Evolutionary conservation across 2,888 invertebrate genomes (phyloP).

Genomic region (Drepanosiphum platanoidis): DNA sequence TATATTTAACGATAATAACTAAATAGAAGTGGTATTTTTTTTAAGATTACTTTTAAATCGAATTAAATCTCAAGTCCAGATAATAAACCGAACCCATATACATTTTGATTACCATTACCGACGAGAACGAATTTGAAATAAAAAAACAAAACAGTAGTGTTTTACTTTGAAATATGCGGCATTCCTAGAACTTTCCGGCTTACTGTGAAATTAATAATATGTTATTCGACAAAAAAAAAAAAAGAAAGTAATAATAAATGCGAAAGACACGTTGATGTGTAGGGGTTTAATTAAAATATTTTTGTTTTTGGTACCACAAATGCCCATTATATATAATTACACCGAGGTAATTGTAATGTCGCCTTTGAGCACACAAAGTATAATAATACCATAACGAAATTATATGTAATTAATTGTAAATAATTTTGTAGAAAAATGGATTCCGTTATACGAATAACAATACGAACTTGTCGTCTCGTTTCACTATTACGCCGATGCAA

Average conservation of each 20-base stretch:
- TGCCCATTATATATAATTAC: background rate
- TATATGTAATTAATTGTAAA: too few relatives aligned
- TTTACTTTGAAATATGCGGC: background rate
- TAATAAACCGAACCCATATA: background rate
- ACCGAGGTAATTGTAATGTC: background rate
- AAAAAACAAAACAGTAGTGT: background rate
- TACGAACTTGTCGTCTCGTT: too few relatives aligned
- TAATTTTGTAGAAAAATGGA: too few relatives aligned
- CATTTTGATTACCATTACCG: background rate
- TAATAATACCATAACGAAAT: too few relatives aligned
- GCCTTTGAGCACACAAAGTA: background rate
- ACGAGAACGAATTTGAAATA: background rate
- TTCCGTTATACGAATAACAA: too few relatives aligned
- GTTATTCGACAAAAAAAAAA: background rate
- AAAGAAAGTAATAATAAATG: conserved; percentile 2
- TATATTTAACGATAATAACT: too few relatives aligned
- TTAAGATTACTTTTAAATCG: background rate
- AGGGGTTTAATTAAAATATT: background rate
- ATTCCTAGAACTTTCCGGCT: background rate
- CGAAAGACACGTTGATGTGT: background rate
- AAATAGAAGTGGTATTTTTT: too few relatives aligned
- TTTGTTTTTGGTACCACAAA: background rate
- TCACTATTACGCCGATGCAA: too few relatives aligned
- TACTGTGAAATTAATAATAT: conserved; percentile 15
- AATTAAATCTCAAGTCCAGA: background rate